Evolutionary conservation across 2,797 vertebrate genomes (phyloP).

Genomic region (Sebastes goodei): DNA sequence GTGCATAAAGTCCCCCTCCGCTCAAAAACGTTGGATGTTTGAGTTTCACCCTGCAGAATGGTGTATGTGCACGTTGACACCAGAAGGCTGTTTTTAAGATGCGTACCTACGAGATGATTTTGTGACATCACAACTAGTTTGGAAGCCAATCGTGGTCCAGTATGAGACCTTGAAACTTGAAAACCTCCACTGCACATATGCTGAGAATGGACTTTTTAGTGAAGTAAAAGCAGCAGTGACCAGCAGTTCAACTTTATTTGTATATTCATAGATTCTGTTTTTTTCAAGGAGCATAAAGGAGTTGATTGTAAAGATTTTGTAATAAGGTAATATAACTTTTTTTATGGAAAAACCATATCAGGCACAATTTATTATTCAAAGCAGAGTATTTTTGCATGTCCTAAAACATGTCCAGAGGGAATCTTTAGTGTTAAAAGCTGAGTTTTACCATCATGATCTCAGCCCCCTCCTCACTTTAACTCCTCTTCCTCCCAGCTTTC

Average conservation of each 20-base stretch:
- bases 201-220: not conserved
- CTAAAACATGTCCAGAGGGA: not conserved
- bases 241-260: not conserved
- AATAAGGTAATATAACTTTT: not conserved
- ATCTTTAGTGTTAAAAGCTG: conserved; percentile 9
- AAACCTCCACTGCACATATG: not conserved
- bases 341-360: not conserved
- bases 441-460: conserved; percentile 1
- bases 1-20: too few relatives aligned
- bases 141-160: too few relatives aligned
- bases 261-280: not conserved
- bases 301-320: not conserved
- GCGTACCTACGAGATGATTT: not conserved
- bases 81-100: not conserved
- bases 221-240: not conserved
- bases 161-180: not conserved
- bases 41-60: accelerated
- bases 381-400: not conserved
- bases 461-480: conserved; percentile 3
- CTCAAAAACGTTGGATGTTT: not conserved
- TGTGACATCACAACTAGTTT: not conserved
- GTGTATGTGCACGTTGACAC: not conserved
- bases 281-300: not conserved
- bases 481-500: conserved; percentile 29
- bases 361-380: not conserved